Base-by-base conservation (phyloP, 2,113 vertebrate genomes). In the Anoplopoma fimbria region DNA sequence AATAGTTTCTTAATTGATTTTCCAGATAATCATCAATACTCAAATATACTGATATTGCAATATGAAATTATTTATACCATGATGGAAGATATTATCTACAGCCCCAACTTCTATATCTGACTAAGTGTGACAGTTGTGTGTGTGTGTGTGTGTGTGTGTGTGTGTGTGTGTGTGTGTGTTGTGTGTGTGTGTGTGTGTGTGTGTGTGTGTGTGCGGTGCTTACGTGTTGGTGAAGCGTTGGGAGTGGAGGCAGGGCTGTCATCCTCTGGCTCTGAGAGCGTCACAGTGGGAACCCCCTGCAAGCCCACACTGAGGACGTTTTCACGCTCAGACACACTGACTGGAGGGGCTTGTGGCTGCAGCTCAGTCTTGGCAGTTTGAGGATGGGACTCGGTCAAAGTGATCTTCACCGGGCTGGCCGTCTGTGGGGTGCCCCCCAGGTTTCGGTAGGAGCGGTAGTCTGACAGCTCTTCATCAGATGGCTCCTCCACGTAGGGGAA, bases 221-320 rank as follows among this genome's bases (percentile, higher is more conserved):
- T 96, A 93, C 96, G 96, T 88, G 97, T 97, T 82, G 97, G 97
- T 0, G 98, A 98, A 69, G 96, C 96, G 0, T 97, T 98, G 79
- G 96, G 92, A 9, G 97, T 98, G 4, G 97, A 99, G 1, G 95
- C 96, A 0, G 97, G 97, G 86, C 98, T 99, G 85, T 99, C 97
- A 23, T 99, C 98, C 92, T 99, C 98, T 0, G 98, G 98, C 92
- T 99, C 98, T 0, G 98, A 99, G 61, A 99, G 96, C 0, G 95
- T 99, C 89, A 99, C 97, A 0, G 92, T 99, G 4, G 98, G 98
- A 57, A 99, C 97, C 19, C 96, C 96, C 86, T 98, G 96, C 3
- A 91, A 92, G 81, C 96, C 96, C 6, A 96, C 96, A 65, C 98
- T 99, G 79, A 98, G 96, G 71, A 97, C 92, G 0, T 83, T 73